These are phyloP conservation scores for Dorcus parallelipipedus DNA, from an alignment of 2,888 invertebrate species.

Conservation along the genomic window DNA sequence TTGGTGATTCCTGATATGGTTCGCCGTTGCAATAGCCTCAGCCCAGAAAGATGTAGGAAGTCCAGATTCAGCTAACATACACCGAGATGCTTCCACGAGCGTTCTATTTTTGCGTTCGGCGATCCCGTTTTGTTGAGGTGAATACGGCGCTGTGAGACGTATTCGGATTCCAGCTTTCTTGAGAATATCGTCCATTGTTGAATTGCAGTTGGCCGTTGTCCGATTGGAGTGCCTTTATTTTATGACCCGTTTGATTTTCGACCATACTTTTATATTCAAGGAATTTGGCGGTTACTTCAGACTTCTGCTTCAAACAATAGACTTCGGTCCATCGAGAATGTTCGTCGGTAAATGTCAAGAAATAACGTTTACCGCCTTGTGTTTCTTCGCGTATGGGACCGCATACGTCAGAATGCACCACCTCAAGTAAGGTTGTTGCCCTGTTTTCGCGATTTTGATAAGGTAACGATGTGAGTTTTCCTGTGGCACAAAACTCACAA, in stretches of 20 bases:
- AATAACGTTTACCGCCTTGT: constrained; percentile 5
- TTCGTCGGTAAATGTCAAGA: constrained; percentile 4
- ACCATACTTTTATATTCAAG: neutral
- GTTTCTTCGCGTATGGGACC: constrained; percentile 5
- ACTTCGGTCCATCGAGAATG: neutral
- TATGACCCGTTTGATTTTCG: neutral
- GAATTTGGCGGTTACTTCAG: neutral
- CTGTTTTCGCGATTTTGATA: neutral
- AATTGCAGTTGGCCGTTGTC: neutral
- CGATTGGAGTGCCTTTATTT: neutral
- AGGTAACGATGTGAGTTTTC: neutral
- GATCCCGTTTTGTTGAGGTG: neutral
- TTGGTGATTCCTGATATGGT: neutral
- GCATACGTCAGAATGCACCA: constrained; percentile 3
- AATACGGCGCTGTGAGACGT: neutral
- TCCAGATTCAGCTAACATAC: constrained; percentile 3
- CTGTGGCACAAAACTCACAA: neutral
- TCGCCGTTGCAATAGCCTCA: constrained; percentile 1
- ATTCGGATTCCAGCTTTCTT: too few species aligned
- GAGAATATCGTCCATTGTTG: too few species aligned
- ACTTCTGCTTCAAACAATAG: constrained; percentile 2
- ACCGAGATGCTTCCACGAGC: constrained; percentile 11
- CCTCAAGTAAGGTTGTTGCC: constrained; percentile 1
- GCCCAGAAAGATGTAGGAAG: constrained; percentile 1
- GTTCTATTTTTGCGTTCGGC: constrained; percentile 21